Conservation (phyloP, 2,113 vertebrate species). For the Eulacestoma nigropectus region DNA sequence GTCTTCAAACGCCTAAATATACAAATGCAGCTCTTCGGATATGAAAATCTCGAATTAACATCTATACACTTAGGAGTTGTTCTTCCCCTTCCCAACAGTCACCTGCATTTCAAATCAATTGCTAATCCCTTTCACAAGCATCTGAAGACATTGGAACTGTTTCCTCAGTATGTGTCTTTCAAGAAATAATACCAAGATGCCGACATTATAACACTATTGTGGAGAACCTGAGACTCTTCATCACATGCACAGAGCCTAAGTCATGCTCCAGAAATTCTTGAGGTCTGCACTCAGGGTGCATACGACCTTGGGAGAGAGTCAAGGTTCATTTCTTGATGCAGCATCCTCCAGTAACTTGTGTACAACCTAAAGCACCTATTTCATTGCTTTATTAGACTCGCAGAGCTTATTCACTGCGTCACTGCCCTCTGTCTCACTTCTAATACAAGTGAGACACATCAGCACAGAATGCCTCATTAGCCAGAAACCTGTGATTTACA, state of each 20-base stretch:
- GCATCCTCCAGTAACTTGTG: neutral
- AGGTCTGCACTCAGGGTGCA: accelerated
- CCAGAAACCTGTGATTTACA: neutral
- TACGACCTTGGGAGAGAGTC: neutral
- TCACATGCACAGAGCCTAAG: neutral
- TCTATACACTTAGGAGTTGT: neutral
- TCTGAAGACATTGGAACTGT: neutral
- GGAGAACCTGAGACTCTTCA: neutral
- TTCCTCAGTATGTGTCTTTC: neutral
- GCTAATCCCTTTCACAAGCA: neutral
- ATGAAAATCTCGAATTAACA: neutral
- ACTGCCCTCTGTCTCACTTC: neutral
- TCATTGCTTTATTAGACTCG: neutral
- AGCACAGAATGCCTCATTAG: neutral
- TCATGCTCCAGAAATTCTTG: neutral
- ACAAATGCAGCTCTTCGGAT: neutral
- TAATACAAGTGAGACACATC: neutral
- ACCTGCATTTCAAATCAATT: neutral
- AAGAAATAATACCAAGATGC: neutral
- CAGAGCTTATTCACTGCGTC: neutral
- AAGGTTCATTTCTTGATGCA: neutral
- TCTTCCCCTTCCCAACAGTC: neutral
- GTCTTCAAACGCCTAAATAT: neutral
- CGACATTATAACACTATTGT: neutral
- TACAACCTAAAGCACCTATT: neutral